These are phyloP conservation scores for Jacana jacana DNA, from an alignment of 2,113 vertebrate species.

Conservation along the genomic window DNA sequence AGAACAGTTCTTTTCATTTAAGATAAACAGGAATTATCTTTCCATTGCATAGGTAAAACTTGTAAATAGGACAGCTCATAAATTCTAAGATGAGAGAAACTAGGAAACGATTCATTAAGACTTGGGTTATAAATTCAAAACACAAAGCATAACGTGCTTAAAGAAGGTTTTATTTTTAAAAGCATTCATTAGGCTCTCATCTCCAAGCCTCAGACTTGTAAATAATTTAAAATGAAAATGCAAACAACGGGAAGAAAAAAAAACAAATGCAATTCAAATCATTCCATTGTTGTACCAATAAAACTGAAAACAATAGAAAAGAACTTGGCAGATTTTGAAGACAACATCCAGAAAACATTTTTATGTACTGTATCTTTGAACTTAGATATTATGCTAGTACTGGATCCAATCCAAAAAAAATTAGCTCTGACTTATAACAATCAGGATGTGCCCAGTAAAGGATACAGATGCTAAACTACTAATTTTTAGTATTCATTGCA, in stretches of 20 bases:
- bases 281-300: constrained; percentile 44
- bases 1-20: constrained; percentile 31
- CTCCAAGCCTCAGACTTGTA: constrained; percentile 49
- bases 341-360: constrained; percentile 27
- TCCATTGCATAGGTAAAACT: constrained; percentile 36
- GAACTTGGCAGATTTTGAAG: constrained; percentile 29
- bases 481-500: neutral
- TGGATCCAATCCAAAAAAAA: neutral
- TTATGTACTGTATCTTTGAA: constrained; percentile 28
- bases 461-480: neutral
- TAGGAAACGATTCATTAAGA: constrained; percentile 55
- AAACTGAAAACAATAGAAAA: constrained; percentile 18
- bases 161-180: constrained; percentile 59
- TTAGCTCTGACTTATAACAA: neutral
- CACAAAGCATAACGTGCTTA: constrained; percentile 31
- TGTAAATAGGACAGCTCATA: constrained; percentile 59
- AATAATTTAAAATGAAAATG: constrained; percentile 70
- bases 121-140: constrained; percentile 58
- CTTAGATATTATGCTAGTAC: neutral
- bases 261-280: constrained; percentile 52
- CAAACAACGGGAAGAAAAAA: neutral
- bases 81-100: constrained; percentile 49
- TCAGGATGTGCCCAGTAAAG: neutral
- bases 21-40: constrained; percentile 49
- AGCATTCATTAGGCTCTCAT: constrained; percentile 65